A percentile compares a stretch with the other conserved stretches of the same genome.
These are phyloP conservation scores for Pelosia muscerda DNA, from an alignment of 2,888 invertebrate genomes.

Conservation along the genomic window DNA sequence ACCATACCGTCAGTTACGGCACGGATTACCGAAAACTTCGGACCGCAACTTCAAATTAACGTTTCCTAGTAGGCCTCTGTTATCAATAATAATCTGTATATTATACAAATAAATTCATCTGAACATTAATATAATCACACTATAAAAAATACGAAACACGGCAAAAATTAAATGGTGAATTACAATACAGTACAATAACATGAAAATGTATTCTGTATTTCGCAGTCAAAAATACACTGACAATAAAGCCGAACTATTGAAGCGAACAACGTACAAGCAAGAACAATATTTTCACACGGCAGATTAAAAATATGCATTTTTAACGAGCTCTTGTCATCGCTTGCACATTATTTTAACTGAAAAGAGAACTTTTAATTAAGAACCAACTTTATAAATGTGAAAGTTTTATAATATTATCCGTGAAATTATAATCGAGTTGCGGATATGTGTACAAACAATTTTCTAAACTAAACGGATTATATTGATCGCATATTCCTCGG, in stretches of 20 bases:
- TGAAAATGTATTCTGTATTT: slow-evolving; percentile 19
- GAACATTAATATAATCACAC: neutral
- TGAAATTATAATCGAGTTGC: neutral
- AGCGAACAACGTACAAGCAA: slow-evolving; percentile 28
- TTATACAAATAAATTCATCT: neutral
- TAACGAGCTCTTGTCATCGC: slow-evolving; percentile 40
- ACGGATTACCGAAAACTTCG: too few relatives aligned
- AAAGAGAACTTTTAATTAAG: slow-evolving; percentile 50
- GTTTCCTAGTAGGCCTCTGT: neutral
- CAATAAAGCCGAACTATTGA: slow-evolving; percentile 26
- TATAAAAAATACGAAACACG: neutral
- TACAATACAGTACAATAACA: slow-evolving; percentile 20
- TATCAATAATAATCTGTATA: neutral
- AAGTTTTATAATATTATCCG: slow-evolving; percentile 40
- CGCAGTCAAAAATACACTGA: slow-evolving; percentile 25
- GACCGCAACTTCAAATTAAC: too few relatives aligned
- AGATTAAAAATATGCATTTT: slow-evolving; percentile 54
- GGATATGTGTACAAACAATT: too few relatives aligned
- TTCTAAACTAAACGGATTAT: too few relatives aligned
- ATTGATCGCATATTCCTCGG: too few relatives aligned
- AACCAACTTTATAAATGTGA: slow-evolving; percentile 13
- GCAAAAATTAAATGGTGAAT: slow-evolving; percentile 14
- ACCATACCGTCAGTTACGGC: too few relatives aligned
- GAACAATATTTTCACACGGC: slow-evolving; percentile 39
- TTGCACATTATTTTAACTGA: slow-evolving; percentile 44